These are phyloP conservation scores for Vimba vimba DNA, from an alignment of 2,113 vertebrate genomes.

Conservation along the genomic window DNA sequence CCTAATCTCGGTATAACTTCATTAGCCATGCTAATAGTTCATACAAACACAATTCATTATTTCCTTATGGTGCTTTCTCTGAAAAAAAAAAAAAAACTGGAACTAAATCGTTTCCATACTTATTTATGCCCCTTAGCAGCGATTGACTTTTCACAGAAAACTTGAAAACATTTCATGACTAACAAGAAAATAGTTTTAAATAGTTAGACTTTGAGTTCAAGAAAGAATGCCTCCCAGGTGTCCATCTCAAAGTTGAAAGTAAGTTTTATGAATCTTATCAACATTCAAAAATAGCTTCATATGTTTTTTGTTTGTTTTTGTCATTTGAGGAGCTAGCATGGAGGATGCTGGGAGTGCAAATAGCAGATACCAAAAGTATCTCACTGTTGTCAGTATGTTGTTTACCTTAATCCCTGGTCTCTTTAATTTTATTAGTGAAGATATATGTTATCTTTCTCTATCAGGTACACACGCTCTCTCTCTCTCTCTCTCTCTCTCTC, in stretches of 20 bases:
- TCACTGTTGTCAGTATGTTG: neutral
- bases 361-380: neutral
- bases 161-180: slow-evolving; percentile 6
- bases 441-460: slow-evolving; percentile 9
- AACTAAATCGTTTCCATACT: slow-evolving; percentile 34
- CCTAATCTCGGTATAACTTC: neutral
- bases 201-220: neutral
- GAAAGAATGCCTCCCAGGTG: neutral
- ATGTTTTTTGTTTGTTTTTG: neutral
- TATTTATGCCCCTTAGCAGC: slow-evolving; percentile 19
- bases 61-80: neutral
- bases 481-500: too few relatives aligned
- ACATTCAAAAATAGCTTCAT: neutral
- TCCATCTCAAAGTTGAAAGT: neutral
- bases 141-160: slow-evolving; percentile 20
- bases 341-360: neutral
- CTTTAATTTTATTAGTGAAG: slow-evolving; percentile 16
- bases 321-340: neutral
- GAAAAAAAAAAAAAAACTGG: slow-evolving; percentile 29
- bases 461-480: neutral
- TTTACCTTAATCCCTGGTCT: neutral
- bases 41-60: neutral
- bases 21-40: neutral
- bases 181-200: slow-evolving; percentile 3
- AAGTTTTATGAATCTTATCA: neutral